Conservation (phyloP, 2,888 invertebrate species). For the Tetanocera ferruginea region DNA sequence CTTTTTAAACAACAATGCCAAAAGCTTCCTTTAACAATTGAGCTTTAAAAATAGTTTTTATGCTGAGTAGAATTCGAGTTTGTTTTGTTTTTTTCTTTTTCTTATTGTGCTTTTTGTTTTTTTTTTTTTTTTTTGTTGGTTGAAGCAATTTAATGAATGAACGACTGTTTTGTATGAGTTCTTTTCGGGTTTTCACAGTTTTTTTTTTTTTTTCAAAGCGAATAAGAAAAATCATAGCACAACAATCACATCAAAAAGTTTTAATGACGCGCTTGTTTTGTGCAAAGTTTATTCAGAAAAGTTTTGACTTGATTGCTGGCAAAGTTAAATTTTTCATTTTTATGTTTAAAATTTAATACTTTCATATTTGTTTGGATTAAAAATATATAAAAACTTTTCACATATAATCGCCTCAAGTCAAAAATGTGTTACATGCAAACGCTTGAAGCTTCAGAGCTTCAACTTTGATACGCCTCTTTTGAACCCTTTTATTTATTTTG, state of each 20-base stretch:
- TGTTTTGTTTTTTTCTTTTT: conserved; percentile 1
- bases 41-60: background rate
- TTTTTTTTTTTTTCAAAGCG: background rate
- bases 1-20: conserved; percentile 20
- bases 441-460: too few relatives aligned
- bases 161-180: too few relatives aligned
- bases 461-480: too few relatives aligned
- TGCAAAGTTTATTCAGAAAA: background rate
- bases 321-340: background rate
- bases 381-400: too few relatives aligned
- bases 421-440: too few relatives aligned
- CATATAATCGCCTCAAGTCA: too few relatives aligned
- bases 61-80: background rate
- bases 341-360: too few relatives aligned
- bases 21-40: background rate
- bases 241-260: background rate
- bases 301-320: background rate
- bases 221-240: background rate
- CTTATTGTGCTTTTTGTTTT: background rate
- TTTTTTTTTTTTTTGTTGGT: background rate
- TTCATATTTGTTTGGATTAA: too few relatives aligned
- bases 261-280: background rate
- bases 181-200: too few relatives aligned
- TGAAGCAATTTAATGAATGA: background rate
- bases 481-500: background rate